Conservation (phyloP, 2,888 invertebrate species). For the Gnatocerus cornutus region DNA sequence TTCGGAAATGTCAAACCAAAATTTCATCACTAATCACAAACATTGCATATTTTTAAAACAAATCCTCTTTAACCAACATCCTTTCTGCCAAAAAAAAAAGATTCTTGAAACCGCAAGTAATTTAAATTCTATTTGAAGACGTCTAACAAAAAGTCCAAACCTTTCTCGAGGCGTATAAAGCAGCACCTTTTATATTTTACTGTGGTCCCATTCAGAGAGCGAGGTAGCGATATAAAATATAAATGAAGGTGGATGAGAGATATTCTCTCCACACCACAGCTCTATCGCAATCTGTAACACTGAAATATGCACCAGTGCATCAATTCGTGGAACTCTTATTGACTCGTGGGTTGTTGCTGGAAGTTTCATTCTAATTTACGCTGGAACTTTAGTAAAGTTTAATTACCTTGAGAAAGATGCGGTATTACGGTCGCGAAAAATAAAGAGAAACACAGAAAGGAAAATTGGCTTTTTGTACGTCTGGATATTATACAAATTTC, state of each 20-base stretch:
- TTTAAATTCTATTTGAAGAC: slow-evolving; percentile 45
- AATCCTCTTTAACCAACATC: background rate
- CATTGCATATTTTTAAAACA: background rate
- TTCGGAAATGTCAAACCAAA: slow-evolving; percentile 4
- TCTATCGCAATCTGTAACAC: slow-evolving; percentile 28
- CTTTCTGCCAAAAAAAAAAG: background rate
- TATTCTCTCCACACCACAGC: slow-evolving; percentile 21
- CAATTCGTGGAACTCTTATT: slow-evolving; percentile 5
- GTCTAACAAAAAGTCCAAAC: slow-evolving; percentile 36
- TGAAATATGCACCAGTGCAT: slow-evolving; percentile 42
- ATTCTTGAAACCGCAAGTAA: slow-evolving; percentile 21
- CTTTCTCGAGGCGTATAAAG: slow-evolving; percentile 34
- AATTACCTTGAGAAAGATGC: slow-evolving; percentile 5
- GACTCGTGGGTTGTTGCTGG: background rate
- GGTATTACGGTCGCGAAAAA: background rate
- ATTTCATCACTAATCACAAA: background rate
- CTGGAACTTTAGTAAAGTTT: background rate
- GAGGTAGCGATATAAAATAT: slow-evolving; percentile 33
- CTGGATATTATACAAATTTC: too few relatives aligned
- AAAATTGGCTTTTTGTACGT: background rate
- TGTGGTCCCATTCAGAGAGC: slow-evolving; percentile 30
- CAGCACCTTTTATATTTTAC: slow-evolving; percentile 43
- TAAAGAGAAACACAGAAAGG: background rate
- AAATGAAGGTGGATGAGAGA: slow-evolving; percentile 42
- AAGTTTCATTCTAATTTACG: slow-evolving; percentile 6